Base-by-base conservation (phyloP, 2,797 vertebrate species). In the Gymnoscopelus braueri region DNA sequence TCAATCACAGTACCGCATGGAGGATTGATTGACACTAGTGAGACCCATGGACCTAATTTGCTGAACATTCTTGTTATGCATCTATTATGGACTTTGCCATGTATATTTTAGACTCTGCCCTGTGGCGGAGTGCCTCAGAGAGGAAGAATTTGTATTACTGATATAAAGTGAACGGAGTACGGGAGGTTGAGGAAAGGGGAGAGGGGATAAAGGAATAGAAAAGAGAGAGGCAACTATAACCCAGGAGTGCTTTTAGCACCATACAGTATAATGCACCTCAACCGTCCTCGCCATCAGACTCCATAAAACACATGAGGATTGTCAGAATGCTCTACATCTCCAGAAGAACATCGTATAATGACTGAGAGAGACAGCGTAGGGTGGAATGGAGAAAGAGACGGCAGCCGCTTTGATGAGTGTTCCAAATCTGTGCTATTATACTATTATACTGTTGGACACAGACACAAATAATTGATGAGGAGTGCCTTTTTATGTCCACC, bases 381-480 rank as follows among this genome's bases (percentile, higher is more conserved):
- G 32, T 6, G 32, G 32, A 35, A 6, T 35, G 32, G 32, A 35
- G 5, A 6, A 35, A 35, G 32, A 35, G 56, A 52, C 63, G 48
- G 60, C 12, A 52, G 54, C 1, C 74, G 57, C 80, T 88, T 66
- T 76, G 71, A 77, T 83, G 72, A 80, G 74, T 74, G 65, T 82
- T 78, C 84, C 71, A 72, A 76, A 77, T 74, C 65, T 70, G 55
- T 84, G 81, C 84, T 83, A 14, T 69, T 68, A 65, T 75, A 74
- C 39, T 79, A 71, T 59, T 60, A 67, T 65, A 48, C 72, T 78
- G 58, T 67, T 74, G 75, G 80, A 83, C 87, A 72, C 57, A 6
- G 14, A 44, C 52, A 68, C 62, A 83, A 86, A 82, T 92, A 61
- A 89, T 90, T 88, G 65, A 83, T 84, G 82, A 83, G 83, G 80